Conservation (phyloP, 2,113 vertebrate species). For the Pygathrix nemaeus region DNA sequence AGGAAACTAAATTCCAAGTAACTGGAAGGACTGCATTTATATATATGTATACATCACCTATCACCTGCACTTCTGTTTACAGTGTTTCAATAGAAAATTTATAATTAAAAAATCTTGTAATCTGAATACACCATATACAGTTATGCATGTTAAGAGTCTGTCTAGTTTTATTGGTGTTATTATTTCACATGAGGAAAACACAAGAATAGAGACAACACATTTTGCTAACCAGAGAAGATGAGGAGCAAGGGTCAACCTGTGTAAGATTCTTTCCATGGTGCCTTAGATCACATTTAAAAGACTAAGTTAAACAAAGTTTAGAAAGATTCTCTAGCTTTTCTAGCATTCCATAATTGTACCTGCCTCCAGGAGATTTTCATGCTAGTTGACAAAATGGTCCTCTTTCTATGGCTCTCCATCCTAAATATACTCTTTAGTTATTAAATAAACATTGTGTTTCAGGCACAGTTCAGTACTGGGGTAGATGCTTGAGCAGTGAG, state of each 20-base stretch:
- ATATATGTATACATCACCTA: background rate
- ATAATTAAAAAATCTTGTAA: background rate
- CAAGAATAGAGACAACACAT: background rate
- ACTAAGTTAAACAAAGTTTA: background rate
- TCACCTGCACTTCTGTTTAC: background rate
- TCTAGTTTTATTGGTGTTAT: background rate
- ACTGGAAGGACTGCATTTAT: background rate
- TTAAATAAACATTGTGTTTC: background rate
- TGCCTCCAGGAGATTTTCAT: background rate
- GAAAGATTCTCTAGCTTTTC: background rate
- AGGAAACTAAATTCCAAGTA: conserved; percentile 36
- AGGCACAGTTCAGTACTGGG: background rate
- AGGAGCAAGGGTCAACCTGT: background rate
- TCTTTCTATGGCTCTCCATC: background rate
- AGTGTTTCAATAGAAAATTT: background rate
- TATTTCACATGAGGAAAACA: background rate
- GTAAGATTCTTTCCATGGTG: accelerated
- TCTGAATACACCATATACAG: background rate
- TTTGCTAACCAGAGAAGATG: background rate
- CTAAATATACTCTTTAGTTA: background rate
- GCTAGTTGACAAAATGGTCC: background rate
- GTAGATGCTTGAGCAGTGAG: background rate
- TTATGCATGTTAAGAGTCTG: background rate
- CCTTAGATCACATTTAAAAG: background rate
- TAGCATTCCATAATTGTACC: background rate